These are phyloP conservation scores for Yponomeuta plumbellus DNA, from an alignment of 2,888 invertebrate species.

Conservation along the genomic window DNA sequence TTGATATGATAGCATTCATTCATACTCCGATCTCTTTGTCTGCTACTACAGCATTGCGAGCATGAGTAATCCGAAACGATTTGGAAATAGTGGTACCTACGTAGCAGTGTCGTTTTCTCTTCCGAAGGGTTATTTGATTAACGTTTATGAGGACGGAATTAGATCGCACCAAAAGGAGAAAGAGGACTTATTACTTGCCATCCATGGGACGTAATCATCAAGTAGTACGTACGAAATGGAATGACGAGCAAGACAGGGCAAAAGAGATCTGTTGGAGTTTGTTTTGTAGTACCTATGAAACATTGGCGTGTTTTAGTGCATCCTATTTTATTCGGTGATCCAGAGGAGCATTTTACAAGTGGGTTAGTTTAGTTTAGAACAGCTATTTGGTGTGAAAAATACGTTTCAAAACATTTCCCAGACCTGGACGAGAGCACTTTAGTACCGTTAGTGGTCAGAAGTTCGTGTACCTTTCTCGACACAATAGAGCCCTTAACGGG, in stretches of 20 bases:
- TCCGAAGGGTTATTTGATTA: neutral
- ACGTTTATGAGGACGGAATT: neutral
- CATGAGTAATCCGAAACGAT: neutral
- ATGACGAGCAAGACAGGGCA: no score
- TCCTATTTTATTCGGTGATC: neutral
- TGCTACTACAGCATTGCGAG: neutral
- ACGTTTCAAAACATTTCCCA: neutral
- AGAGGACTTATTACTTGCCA: no score
- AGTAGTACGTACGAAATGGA: no score
- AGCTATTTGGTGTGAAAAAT: neutral
- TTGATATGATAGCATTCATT: neutral
- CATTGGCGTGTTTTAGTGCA: no score
- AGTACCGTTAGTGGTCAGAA: constrained; percentile 16
- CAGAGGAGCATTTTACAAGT: neutral
- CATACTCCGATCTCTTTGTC: neutral
- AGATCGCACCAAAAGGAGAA: neutral
- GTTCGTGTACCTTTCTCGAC: constrained; percentile 21
- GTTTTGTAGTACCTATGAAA: no score
- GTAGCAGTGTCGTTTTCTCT: neutral
- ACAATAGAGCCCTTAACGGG: constrained; percentile 33
- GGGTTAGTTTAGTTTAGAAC: no score
- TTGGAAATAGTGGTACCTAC: neutral
- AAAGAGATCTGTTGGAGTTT: no score
- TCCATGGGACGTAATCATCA: no score
- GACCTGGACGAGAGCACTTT: neutral